These are phyloP conservation scores for Enteromius fasciolatus DNA, from an alignment of 2,797 vertebrate genomes.

Conservation along the genomic window DNA sequence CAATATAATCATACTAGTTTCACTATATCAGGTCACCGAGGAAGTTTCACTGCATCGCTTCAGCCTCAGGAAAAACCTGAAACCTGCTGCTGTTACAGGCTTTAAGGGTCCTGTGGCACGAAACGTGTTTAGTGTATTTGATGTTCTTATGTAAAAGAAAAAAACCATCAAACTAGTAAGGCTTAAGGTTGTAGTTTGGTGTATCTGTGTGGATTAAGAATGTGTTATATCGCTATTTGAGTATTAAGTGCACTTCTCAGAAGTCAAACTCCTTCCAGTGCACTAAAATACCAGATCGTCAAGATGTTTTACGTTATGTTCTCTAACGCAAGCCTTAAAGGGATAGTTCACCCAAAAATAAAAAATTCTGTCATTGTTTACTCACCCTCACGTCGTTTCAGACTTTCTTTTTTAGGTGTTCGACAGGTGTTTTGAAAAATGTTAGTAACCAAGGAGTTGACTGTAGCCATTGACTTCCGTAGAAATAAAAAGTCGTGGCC, in stretches of 20 bases:
- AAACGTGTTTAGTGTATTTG: background rate
- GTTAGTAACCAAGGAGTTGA: background rate
- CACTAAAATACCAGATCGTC: background rate
- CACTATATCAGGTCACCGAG: constrained; percentile 25
- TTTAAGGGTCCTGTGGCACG: background rate
- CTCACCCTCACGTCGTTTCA: background rate
- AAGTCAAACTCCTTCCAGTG: background rate
- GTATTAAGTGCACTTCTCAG: background rate
- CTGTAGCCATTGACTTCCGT: background rate
- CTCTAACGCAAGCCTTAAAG: background rate
- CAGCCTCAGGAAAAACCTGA: constrained; percentile 1
- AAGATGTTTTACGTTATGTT: background rate
- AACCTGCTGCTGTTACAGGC: background rate
- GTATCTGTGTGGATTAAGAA: background rate
- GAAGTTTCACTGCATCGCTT: background rate
- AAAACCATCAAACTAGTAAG: background rate
- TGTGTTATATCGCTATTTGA: background rate
- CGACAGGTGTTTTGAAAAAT: background rate
- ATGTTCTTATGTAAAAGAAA: background rate
- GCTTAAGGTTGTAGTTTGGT: background rate
- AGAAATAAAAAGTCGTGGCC: no score
- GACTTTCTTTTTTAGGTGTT: background rate
- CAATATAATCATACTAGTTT: constrained; percentile 29
- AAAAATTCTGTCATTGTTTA: background rate
- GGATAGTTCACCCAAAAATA: background rate